Percentiles rank a stretch among this genome's conserved stretches.
Conservation (phyloP, 1,140 invertebrate genomes). For the Stegodyphus mimosarum region DNA sequence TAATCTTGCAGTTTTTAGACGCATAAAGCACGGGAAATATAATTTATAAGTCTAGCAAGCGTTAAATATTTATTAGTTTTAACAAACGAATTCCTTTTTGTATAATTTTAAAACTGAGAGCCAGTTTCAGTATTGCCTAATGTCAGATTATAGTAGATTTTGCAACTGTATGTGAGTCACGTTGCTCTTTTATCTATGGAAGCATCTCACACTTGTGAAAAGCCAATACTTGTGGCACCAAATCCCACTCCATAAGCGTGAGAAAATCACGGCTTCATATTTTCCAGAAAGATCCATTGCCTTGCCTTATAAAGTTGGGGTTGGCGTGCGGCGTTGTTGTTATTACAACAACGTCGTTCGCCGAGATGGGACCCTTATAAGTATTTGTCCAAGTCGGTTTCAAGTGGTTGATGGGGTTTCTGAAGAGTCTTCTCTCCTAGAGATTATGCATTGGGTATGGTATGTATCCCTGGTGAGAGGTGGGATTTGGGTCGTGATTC, state of each 20-base stretch:
- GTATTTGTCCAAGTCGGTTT: slow-evolving; percentile 25
- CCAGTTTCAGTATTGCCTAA: too few relatives aligned
- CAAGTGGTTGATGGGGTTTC: slow-evolving; percentile 33
- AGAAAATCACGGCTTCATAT: background rate
- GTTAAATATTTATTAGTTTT: too few relatives aligned
- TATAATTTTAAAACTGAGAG: too few relatives aligned
- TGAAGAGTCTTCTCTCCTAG: slow-evolving; percentile 10
- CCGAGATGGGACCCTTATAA: background rate
- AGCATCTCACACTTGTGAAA: background rate
- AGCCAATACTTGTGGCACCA: background rate
- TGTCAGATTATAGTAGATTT: too few relatives aligned
- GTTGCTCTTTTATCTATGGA: background rate
- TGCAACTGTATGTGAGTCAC: background rate
- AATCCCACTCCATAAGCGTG: background rate
- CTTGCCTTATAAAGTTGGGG: background rate
- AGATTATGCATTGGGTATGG: background rate
- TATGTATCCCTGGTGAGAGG: background rate
- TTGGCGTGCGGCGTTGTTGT: background rate
- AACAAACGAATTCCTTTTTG: too few relatives aligned
- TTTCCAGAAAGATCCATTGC: background rate
- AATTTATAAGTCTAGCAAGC: too few relatives aligned
- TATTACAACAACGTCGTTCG: slow-evolving; percentile 8
- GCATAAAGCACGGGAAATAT: too few relatives aligned
- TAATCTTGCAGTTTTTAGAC: too few relatives aligned
- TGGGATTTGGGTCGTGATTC: slow-evolving; percentile 8